phyloP scores from a whole-genome alignment of 2,888 invertebrate species.

The Selenia dentaria region DNA sequence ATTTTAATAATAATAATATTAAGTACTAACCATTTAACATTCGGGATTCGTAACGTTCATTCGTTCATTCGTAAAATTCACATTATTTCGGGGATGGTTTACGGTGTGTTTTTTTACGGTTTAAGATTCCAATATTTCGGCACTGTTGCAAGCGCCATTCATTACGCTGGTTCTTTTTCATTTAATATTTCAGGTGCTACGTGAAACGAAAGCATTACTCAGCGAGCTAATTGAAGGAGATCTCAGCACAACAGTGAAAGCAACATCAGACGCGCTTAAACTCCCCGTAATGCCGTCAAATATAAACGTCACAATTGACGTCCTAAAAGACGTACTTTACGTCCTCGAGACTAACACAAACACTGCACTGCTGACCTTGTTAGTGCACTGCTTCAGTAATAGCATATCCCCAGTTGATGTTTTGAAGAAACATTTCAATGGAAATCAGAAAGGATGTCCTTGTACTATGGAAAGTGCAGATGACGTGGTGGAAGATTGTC shows the following conservation, averaged over 20 bases:
- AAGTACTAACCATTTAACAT: too few species aligned
- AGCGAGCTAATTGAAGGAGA: slow-evolving; percentile 68
- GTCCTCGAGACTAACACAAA: slow-evolving; percentile 87
- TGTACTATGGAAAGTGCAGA: slow-evolving; percentile 45
- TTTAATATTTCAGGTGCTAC: slow-evolving; percentile 77
- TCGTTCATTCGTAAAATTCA: too few species aligned
- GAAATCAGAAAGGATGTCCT: slow-evolving; percentile 43
- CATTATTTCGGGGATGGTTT: too few species aligned
- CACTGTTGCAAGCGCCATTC: too few species aligned
- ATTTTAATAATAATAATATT: too few species aligned
- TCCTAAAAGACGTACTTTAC: slow-evolving; percentile 86
- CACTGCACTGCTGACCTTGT: slow-evolving; percentile 84
- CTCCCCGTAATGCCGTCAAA: slow-evolving; percentile 73
- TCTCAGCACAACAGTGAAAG: slow-evolving; percentile 75
- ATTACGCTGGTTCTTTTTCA: too few species aligned
- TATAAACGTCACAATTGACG: slow-evolving; percentile 83
- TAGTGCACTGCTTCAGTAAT: slow-evolving; percentile 69
- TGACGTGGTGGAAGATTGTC: slow-evolving; percentile 70
- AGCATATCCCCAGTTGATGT: slow-evolving; percentile 55
- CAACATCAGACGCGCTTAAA: slow-evolving; percentile 58
- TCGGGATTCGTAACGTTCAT: too few species aligned
- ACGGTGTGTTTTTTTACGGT: too few species aligned
- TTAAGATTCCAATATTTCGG: too few species aligned
- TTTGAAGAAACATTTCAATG: slow-evolving; percentile 58
- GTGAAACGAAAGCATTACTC: slow-evolving; percentile 75